Conservation (phyloP, 2,888 invertebrate genomes). For the Agriotes lineatus region DNA sequence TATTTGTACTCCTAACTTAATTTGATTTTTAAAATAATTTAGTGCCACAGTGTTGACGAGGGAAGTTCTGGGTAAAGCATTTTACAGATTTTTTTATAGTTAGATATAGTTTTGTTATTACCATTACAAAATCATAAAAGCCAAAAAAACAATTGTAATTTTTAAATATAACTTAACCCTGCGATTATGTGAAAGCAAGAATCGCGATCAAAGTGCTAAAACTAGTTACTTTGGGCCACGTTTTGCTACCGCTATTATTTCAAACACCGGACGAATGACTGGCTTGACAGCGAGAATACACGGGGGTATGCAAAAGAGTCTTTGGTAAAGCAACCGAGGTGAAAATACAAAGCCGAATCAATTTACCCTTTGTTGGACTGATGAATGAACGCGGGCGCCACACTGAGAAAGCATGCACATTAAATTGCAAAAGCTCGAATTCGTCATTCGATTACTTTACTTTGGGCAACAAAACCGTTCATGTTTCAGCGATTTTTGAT, state of each 20-base stretch:
- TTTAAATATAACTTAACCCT: too few species aligned
- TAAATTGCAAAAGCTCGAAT: conserved; percentile 33
- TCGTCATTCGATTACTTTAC: conserved; percentile 17
- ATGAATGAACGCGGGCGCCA: conserved; percentile 30
- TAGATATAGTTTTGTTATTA: too few species aligned
- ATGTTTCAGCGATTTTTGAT: background rate
- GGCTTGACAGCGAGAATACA: conserved; percentile 20
- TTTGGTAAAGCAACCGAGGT: conserved; percentile 34
- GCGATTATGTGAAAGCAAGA: too few species aligned
- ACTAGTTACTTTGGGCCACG: background rate
- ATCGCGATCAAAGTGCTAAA: conserved; percentile 2
- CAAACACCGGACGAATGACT: conserved; percentile 7
- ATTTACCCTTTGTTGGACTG: conserved; percentile 40
- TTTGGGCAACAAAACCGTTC: conserved; percentile 2
- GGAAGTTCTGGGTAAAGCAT: too few species aligned
- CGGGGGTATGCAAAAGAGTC: conserved; percentile 26
- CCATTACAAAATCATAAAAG: too few species aligned
- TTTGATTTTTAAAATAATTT: too few species aligned
- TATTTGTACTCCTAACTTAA: too few species aligned
- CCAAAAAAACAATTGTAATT: too few species aligned
- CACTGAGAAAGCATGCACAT: conserved; percentile 21
- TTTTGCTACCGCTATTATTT: conserved; percentile 10
- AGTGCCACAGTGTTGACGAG: too few species aligned
- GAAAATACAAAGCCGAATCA: conserved; percentile 41
- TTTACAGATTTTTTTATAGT: too few species aligned